Percentiles rank a stretch among this genome's conserved stretches.
These are phyloP conservation scores for Agrochola macilenta DNA, from an alignment of 2,888 invertebrate species.

Conservation along the genomic window DNA sequence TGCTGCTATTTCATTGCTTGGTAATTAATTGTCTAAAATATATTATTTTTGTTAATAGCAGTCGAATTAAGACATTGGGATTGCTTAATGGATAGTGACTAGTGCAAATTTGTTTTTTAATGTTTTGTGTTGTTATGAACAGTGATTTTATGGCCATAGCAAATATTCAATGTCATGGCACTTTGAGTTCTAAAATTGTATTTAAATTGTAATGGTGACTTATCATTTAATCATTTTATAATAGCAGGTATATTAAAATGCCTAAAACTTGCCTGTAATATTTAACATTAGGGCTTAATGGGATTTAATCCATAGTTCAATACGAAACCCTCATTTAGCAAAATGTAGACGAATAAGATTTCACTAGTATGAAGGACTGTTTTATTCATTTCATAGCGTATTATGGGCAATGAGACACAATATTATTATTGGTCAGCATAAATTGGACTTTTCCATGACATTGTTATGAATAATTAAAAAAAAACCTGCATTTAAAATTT, in stretches of 20 bases:
- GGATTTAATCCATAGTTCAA: conserved; percentile 83
- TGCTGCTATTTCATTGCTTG: conserved; percentile 77
- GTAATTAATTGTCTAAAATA: conserved; percentile 65
- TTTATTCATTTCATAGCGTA: conserved; percentile 70
- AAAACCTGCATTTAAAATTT: conserved; percentile 88
- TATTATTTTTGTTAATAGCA: conserved; percentile 71
- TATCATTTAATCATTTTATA: conserved; percentile 65
- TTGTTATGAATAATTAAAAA: conserved; percentile 80
- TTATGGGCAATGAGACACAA: conserved; percentile 69
- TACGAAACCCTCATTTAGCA: conserved; percentile 76
- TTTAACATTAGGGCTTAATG: conserved; percentile 79
- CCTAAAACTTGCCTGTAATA: conserved; percentile 87
- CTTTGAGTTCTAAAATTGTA: conserved; percentile 69
- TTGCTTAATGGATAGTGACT: conserved; percentile 74
- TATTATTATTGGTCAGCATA: conserved; percentile 71
- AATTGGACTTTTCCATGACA: conserved; percentile 86
- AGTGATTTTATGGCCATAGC: conserved; percentile 72
- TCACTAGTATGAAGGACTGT: conserved; percentile 71
- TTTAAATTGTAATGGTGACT: conserved; percentile 62
- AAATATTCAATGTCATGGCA: conserved; percentile 84
- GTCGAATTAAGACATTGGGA: conserved; percentile 68
- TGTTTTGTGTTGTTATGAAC: conserved; percentile 75
- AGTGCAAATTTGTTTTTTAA: conserved; percentile 75
- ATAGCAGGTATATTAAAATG: conserved; percentile 76
- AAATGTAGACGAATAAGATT: conserved; percentile 79